Base-by-base conservation (phyloP, 2,888 invertebrate species). In the Drosophila robusta region DNA sequence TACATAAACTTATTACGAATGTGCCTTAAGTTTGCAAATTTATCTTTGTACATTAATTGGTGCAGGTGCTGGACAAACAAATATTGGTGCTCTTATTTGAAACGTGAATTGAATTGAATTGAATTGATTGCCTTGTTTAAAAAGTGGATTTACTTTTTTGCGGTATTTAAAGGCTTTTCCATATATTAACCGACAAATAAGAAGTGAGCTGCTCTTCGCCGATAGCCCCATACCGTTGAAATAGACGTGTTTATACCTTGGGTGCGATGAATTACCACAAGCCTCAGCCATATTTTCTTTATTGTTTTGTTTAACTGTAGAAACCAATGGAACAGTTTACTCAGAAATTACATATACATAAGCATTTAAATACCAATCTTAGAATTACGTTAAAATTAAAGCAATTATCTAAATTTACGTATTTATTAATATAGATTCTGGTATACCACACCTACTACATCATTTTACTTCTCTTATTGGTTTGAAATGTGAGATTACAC, bases 11-110 rank as follows among this genome's bases (percentile, higher is more conserved):
- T 22, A 39, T 12, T 32, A 24, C 4, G 16, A 34, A 5, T 24
- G 8, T 29, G 26, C 16, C 14, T 18, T 16, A 38, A 39, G 12
- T 34, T 34, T 11, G n/a, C 22, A 47, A 44, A 14, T 41, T 38
- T 58, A 50, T 26, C 39, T 55, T 42, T 55, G 9, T 57, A 60
- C 22, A 34, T 42, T 73, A 52, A 55, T 36, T 62, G 22, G 78
- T 77, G 78, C 78, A 70, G 51, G 74, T 77, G 74, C 70, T 73
- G 39, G 52, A 62, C 24, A 64, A 70, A 64, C 42, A 70, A 65
- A 42, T 46, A 56, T 56, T 57, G 12, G 76, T 76, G 77, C 77
- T 54, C 44, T 61, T 68, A 47, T 41, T 55, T 52, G 2, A 61
- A 73, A 45, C 16, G 51, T 65, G 41, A 41, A 41, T 54, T 44